phyloP scores from a whole-genome alignment of 2,113 vertebrate species.

The Forbesichthys papilliferus region DNA sequence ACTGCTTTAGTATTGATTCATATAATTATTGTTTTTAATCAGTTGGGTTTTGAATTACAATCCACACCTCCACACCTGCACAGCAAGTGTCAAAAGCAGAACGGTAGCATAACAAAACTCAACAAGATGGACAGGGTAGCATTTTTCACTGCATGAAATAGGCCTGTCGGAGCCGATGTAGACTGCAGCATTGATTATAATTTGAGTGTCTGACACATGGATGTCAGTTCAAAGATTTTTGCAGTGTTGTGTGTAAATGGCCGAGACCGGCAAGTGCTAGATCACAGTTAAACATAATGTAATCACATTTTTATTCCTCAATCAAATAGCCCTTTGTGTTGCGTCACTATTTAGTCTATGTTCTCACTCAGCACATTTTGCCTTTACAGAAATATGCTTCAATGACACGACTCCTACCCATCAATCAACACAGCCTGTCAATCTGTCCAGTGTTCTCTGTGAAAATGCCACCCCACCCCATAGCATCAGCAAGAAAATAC shows the following conservation, averaged over 20 bases:
- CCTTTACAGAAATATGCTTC: constrained; percentile 29
- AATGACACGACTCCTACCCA: constrained; percentile 45
- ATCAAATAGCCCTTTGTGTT: constrained; percentile 4
- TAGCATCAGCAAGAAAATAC: background rate
- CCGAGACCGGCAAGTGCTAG: background rate
- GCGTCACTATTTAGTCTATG: background rate
- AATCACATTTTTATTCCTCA: background rate
- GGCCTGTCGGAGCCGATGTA: background rate
- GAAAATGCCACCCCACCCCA: constrained; percentile 32
- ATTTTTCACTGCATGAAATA: too few relatives aligned
- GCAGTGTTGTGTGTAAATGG: too few relatives aligned
- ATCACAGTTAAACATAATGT: background rate
- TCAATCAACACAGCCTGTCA: constrained; percentile 47
- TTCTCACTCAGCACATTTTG: constrained; percentile 22
- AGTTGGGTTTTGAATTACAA: too few relatives aligned
- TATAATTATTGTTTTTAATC: too few relatives aligned
- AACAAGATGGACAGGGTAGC: too few relatives aligned
- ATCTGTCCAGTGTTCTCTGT: constrained; percentile 21
- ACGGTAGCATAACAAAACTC: too few relatives aligned
- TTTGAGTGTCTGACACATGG: background rate
- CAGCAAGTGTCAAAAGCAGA: too few relatives aligned
- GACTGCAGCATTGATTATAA: background rate
- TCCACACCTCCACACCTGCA: too few relatives aligned
- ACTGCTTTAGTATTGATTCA: background rate
- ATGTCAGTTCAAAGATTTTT: background rate